Base-by-base conservation (phyloP, 2,797 vertebrate genomes). In the Cossypha polioptera region DNA sequence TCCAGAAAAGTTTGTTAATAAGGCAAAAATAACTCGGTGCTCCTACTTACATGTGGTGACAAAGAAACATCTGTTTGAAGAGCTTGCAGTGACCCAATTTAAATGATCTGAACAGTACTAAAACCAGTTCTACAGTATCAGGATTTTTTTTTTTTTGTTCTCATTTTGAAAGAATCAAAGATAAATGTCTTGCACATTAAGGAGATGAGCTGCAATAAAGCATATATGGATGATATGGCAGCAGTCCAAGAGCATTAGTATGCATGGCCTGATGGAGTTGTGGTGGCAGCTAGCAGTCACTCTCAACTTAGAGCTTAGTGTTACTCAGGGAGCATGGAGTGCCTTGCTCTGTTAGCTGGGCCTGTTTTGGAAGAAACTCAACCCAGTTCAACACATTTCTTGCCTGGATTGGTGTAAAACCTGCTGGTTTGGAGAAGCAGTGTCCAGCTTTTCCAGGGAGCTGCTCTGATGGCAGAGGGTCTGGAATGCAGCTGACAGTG, bases 201-300 rank as follows among this genome's bases (percentile, higher is more conserved):
- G 55, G 80, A 90, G 95, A 94, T 94, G 90, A 96, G 73, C 85
- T 90, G 42, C 92, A 91, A 86, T 96, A 95, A 94, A 96, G 76
- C 61, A 75, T 91, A 81, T 80, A 94, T 96, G 78, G 84, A 88
- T 93, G 90, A 90, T 62, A 38, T 95, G 94, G 92, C 95, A 96
- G 90, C 62, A 78, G 85, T 88, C 92, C 94, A 96, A 88, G 72
- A 80, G 36, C 68, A 94, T 96, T 96, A 90, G 72, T 83, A 91
- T 91, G 91, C 87, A 9, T 54, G 19, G 50, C 65, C 35, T 65
- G 68, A 58, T 80, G 1, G 11, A 85, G 55, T 28, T 69, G 57
- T 92, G 79, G 67, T 88, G 89, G 92, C 91, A 94, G 89, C 84
- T 86, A 91, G 85, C 89, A 91, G 65, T 94, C 81, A 42, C 48